A percentile compares a stretch with the other conserved stretches of the same genome.
Conservation (phyloP, 2,113 vertebrate genomes). For the Eurypyga helias region DNA sequence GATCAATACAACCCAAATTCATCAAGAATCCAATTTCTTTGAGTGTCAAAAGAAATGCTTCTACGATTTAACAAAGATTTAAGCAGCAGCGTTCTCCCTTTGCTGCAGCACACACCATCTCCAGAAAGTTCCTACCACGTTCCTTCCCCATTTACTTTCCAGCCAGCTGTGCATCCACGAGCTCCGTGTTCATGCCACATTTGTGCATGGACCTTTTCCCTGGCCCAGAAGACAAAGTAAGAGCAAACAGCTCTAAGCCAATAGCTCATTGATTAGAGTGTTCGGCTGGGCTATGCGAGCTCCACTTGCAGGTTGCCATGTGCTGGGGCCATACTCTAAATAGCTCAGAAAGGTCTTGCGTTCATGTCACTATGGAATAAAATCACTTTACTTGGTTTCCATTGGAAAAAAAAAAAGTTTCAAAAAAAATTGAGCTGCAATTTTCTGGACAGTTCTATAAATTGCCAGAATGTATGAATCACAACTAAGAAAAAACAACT, state of each 20-base stretch:
- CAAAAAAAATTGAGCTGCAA: not conserved
- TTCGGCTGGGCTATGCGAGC: not conserved
- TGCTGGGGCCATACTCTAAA: not conserved
- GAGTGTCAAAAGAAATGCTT: not conserved
- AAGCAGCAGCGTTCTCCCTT: not conserved
- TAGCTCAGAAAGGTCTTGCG: not conserved
- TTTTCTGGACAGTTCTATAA: not conserved
- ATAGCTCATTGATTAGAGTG: not conserved
- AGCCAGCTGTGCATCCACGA: not conserved
- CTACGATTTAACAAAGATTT: not conserved
- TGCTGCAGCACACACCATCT: not conserved
- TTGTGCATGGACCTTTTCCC: not conserved
- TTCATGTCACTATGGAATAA: not conserved
- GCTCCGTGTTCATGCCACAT: not conserved
- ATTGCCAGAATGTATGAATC: not conserved
- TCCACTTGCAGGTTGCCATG: not conserved
- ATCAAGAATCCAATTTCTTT: not conserved
- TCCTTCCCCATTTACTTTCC: not conserved
- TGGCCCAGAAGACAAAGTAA: not conserved
- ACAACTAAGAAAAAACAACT: not conserved
- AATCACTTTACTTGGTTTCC: not conserved
- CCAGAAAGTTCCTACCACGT: not conserved
- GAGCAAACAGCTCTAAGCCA: not conserved
- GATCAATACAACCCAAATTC: not conserved
- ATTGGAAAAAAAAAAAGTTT: not conserved